Conservation (phyloP, 2,113 vertebrate genomes). For the Nanorana parkeri region DNA sequence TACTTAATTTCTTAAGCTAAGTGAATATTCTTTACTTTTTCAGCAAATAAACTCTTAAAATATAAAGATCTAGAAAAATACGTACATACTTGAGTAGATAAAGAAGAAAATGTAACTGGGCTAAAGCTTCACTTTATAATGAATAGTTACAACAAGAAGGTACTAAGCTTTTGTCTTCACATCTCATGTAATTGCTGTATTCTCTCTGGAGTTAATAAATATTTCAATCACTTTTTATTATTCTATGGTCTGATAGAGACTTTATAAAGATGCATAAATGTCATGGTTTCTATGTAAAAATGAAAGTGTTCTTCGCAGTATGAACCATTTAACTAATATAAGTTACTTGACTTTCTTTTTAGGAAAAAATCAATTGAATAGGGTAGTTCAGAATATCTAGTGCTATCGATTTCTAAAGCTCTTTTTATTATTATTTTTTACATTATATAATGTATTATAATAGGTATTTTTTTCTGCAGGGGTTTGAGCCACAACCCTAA, state of each 20-base stretch:
- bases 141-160: neutral
- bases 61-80: neutral
- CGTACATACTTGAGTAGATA: neutral
- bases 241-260: no score
- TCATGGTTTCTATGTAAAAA: neutral
- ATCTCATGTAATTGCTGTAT: neutral
- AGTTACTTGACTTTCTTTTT: neutral
- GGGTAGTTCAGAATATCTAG: neutral
- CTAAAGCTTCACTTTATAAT: neutral
- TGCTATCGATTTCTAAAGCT: neutral
- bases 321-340: neutral
- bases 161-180: neutral
- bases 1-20: neutral
- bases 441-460: neutral
- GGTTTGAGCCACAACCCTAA: neutral
- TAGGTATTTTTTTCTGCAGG: neutral
- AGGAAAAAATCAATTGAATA: neutral
- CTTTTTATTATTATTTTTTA: neutral
- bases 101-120: neutral
- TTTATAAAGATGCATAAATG: neutral
- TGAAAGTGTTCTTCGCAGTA: neutral
- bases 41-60: neutral
- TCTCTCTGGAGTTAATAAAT: neutral
- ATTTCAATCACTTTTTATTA: neutral
- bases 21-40: neutral